phyloP scores from a whole-genome alignment of 2,113 vertebrate genomes.

The Daboia siamensis region DNA sequence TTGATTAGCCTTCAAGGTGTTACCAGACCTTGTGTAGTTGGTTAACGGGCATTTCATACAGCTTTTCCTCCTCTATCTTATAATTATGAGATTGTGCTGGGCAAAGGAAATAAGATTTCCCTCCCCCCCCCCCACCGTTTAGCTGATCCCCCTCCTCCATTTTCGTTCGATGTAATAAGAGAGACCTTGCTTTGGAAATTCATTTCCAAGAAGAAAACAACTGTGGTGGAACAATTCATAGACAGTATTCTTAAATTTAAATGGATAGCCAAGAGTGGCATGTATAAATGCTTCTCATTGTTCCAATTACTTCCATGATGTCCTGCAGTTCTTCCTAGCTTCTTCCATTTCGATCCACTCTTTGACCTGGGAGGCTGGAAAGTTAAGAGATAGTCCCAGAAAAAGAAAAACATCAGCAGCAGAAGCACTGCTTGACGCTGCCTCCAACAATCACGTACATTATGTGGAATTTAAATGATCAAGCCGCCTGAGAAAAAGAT shows the following conservation, averaged over 20 bases:
- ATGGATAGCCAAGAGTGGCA: background rate
- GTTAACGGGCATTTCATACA: background rate
- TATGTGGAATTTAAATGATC: background rate
- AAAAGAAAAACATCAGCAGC: background rate
- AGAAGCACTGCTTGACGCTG: background rate
- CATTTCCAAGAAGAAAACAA: background rate
- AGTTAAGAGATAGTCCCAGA: background rate
- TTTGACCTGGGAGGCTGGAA: background rate
- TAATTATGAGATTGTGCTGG: background rate
- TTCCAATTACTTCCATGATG: background rate
- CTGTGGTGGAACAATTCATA: background rate
- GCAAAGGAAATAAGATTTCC: background rate
- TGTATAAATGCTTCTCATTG: background rate
- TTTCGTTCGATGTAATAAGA: background rate
- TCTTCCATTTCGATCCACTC: background rate
- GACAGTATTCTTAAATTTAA: background rate
- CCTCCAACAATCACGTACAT: background rate
- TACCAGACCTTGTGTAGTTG: background rate
- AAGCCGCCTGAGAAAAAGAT: background rate
- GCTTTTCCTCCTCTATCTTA: background rate
- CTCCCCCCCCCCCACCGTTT: fast-evolving
- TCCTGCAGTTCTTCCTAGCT: background rate
- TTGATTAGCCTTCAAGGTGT: background rate
- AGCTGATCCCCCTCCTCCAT: background rate
- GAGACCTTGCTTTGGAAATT: background rate